phyloP scores from a whole-genome alignment of 2,113 vertebrate genomes.

The Cyprinodon tularosa region DNA sequence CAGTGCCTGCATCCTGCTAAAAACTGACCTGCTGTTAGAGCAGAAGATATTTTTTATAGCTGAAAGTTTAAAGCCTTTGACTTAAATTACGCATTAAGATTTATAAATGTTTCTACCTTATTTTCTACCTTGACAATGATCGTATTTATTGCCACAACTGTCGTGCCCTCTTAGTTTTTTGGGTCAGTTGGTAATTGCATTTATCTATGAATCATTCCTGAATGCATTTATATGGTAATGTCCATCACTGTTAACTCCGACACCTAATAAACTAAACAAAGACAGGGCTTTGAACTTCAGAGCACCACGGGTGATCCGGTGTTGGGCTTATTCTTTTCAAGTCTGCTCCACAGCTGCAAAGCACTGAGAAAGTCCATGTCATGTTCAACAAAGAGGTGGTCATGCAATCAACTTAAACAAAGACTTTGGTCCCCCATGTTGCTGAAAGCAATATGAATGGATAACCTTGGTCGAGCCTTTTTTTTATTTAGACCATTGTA shows the following conservation, averaged over 20 bases:
- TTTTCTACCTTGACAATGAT: slow-evolving; percentile 8
- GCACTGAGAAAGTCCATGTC: slow-evolving; percentile 59
- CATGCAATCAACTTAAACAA: slow-evolving; percentile 73
- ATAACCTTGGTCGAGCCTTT: slow-evolving; percentile 65
- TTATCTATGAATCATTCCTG: slow-evolving; percentile 62
- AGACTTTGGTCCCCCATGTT: slow-evolving; percentile 55
- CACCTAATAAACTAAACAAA: slow-evolving; percentile 53
- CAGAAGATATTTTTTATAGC: not conserved
- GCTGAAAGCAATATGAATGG: slow-evolving; percentile 67
- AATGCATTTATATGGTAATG: slow-evolving; percentile 78
- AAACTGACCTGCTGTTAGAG: not conserved
- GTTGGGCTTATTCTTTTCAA: slow-evolving; percentile 59
- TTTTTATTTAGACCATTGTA: slow-evolving; percentile 71
- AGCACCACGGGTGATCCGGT: slow-evolving; percentile 38
- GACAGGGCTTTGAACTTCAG: slow-evolving; percentile 58
- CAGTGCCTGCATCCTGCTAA: not conserved
- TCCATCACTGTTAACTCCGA: slow-evolving; percentile 35
- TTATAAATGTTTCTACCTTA: not conserved
- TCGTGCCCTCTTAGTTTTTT: slow-evolving; percentile 39
- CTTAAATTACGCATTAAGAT: not conserved
- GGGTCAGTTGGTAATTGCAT: slow-evolving; percentile 55
- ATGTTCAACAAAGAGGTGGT: slow-evolving; percentile 64
- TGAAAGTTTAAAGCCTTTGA: not conserved
- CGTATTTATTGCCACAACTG: slow-evolving; percentile 10
- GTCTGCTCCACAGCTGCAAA: slow-evolving; percentile 47